Evolutionary conservation across 2,888 invertebrate species (phyloP), one percentile per base, ranked within the genome.

Genomic region (Penaeus monodon): DNA sequence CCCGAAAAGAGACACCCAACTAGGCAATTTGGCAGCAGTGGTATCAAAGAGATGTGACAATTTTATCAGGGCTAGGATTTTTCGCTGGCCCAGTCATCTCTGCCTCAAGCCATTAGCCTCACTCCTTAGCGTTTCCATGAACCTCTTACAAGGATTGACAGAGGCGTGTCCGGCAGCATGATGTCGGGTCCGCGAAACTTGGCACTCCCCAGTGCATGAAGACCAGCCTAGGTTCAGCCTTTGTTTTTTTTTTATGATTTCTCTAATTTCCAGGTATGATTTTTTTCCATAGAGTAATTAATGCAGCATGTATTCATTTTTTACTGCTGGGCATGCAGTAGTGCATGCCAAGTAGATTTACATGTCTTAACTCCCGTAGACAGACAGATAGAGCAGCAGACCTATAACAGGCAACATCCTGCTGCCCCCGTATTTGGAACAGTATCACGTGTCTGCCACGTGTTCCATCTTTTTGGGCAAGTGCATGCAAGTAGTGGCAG

Each of bases 191-290:
- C 77, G 78, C 82, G 64, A 86, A 68, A 83, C 86, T 88, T 88
- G 88, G 88, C 88, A 88, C 88, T 88, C 88, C 88, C 88, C 88
- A 88, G 86, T 86, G 88, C 88, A 88, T 88, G 88, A 83, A 79
- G 82, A 86, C 86, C 86, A 86, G 86, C 86, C 86, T 86, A 86
- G 86, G 86, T 78, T 86, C 86, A 86, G 70, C 77, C 86, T 81
- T 90, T 73, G 44, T 83, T 90, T 81, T 65, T 57, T 84, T 44
- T 88, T 80, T 80, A 77, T 81, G 85, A 85, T 49, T 22, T 81
- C 81, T 70, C 27, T 85, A 65, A 38, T 73, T 66, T 65, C n/a
- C 64, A 38, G 65, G 68, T 83, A 73, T 81, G 38, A 44, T 85
- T 66, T 81, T 88, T 81, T 81, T 73, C 8, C 79, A 64, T 83